Evolutionary conservation across 2,113 vertebrate genomes (phyloP).

Genomic region (Harpagus bidentatus): DNA sequence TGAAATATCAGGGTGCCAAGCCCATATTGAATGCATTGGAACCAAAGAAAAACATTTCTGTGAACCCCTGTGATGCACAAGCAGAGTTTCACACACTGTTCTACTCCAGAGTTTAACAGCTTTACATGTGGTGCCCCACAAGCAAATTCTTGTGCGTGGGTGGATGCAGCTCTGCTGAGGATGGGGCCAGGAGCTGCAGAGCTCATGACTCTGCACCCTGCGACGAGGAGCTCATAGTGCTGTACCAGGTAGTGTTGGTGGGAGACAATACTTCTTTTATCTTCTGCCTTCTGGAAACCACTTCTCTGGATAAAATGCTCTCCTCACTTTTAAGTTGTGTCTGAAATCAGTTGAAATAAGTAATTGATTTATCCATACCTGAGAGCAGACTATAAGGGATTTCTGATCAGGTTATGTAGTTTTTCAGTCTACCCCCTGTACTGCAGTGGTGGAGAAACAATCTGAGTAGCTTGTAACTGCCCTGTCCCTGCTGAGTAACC

Average conservation of each 20-base stretch:
- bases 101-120: background rate
- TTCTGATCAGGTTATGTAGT: background rate
- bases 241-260: background rate
- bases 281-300: background rate
- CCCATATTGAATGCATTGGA: background rate
- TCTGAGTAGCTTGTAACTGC: background rate
- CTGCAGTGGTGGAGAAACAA: background rate
- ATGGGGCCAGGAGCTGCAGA: rapidly evolving
- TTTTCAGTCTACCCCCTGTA: background rate
- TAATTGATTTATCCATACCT: background rate
- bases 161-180: background rate
- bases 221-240: rapidly evolving
- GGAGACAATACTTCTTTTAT: background rate
- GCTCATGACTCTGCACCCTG: background rate
- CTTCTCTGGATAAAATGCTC: background rate
- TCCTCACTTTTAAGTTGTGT: rapidly evolving
- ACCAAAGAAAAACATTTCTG: background rate
- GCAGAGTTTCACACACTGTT: background rate
- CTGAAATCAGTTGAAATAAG: background rate
- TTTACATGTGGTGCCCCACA: background rate
- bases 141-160: background rate
- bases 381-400: background rate
- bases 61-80: background rate
- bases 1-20: background rate
- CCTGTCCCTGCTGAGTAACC: too few species aligned